These are phyloP conservation scores for Prochilodus magdalenae DNA, from an alignment of 2,113 vertebrate species.

Conservation along the genomic window DNA sequence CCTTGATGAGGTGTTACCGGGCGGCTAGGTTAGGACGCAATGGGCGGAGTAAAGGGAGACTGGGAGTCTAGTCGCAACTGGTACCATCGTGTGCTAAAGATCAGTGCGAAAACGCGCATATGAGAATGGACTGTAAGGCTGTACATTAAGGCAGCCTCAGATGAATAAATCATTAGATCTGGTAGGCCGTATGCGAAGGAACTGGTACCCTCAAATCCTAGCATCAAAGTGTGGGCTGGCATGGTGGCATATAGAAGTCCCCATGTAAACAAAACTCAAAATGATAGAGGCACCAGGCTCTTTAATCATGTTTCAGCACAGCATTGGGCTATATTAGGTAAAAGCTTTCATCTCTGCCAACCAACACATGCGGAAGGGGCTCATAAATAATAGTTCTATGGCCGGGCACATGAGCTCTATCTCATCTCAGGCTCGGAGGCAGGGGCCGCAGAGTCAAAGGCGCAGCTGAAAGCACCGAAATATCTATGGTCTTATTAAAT, in stretches of 20 bases:
- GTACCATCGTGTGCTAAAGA: too few species aligned
- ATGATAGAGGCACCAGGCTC: background rate
- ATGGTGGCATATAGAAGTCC: background rate
- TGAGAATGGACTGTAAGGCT: too few species aligned
- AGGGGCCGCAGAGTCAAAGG: conserved; percentile 24
- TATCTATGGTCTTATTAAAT: conserved; percentile 19
- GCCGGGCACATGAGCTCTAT: conserved; percentile 46
- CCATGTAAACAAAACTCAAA: conserved; percentile 1
- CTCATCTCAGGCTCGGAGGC: conserved; percentile 44
- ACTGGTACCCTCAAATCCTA: too few species aligned
- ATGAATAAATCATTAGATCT: too few species aligned
- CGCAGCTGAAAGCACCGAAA: conserved; percentile 9
- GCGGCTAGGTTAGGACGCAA: too few species aligned
- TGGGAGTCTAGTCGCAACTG: too few species aligned
- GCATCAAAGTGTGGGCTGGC: background rate
- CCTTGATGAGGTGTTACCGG: too few species aligned
- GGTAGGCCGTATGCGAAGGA: too few species aligned
- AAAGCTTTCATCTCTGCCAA: conserved; percentile 62
- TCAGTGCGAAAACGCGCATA: too few species aligned
- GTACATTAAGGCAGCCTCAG: too few species aligned
- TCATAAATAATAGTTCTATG: conserved; percentile 49
- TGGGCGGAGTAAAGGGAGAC: too few species aligned
- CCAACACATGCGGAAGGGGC: conserved; percentile 42
- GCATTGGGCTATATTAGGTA: conserved; percentile 68
- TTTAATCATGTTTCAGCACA: conserved; percentile 63